These are phyloP conservation scores for Lepisosteus osseus DNA, from an alignment of 2,113 vertebrate genomes.

Conservation along the genomic window DNA sequence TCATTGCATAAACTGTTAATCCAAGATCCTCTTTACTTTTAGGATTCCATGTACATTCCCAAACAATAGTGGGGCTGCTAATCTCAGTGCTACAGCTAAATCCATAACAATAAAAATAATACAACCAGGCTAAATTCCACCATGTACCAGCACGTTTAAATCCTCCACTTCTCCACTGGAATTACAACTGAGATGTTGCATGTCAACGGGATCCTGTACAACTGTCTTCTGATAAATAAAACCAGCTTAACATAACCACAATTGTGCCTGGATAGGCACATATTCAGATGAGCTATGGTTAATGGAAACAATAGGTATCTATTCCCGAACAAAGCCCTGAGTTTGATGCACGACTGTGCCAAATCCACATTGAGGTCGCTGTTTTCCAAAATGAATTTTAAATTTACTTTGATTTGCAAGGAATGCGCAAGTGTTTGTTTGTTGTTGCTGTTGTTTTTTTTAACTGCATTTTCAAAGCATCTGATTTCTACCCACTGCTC, in stretches of 20 bases:
- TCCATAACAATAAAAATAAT: constrained; percentile 69
- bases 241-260: constrained; percentile 55
- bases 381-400: background rate
- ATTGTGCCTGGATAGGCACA: constrained; percentile 46
- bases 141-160: constrained; percentile 61
- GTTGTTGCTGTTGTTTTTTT: constrained; percentile 18
- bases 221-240: constrained; percentile 62
- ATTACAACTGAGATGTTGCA: constrained; percentile 65
- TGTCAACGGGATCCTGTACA: constrained; percentile 60
- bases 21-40: constrained; percentile 70
- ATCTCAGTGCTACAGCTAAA: constrained; percentile 72
- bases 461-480: background rate
- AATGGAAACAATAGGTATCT: constrained; percentile 52
- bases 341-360: background rate
- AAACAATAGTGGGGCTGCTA: constrained; percentile 67
- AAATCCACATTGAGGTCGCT: background rate
- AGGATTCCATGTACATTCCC: constrained; percentile 71
- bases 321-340: constrained; percentile 44
- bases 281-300: constrained; percentile 51
- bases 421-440: background rate
- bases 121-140: constrained; percentile 57
- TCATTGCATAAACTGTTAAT: constrained; percentile 54
- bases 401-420: background rate
- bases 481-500: no score
- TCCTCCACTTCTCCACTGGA: constrained; percentile 61